phyloP scores from a whole-genome alignment of 2,113 vertebrate genomes.

The Cyprinodon brontotheroides region DNA sequence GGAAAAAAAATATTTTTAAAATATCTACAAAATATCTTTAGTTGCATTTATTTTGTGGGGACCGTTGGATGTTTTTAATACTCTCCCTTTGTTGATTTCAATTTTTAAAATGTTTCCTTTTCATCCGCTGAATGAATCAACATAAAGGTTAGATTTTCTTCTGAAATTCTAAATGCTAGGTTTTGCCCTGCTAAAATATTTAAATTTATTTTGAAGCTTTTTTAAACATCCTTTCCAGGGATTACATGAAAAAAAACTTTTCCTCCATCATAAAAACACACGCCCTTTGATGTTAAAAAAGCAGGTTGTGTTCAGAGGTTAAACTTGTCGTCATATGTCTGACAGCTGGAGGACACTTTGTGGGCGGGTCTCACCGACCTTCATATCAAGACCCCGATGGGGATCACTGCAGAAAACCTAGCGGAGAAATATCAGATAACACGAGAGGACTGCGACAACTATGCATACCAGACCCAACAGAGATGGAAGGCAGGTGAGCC shows the following conservation, averaged over 20 bases:
- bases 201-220: background rate
- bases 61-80: background rate
- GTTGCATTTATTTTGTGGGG: background rate
- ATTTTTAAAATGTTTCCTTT: background rate
- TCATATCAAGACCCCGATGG: conserved; percentile 90
- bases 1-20: no score
- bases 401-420: conserved; percentile 93
- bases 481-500: conserved; percentile 91
- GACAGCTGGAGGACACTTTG: conserved; percentile 90
- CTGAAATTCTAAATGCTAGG: background rate
- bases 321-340: background rate
- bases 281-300: background rate
- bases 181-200: background rate
- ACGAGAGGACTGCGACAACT: conserved; percentile 89
- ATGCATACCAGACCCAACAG: conserved; percentile 88
- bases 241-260: background rate
- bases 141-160: background rate
- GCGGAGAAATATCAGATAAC: conserved; percentile 88
- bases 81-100: background rate
- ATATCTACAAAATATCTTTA: background rate
- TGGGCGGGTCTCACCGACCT: conserved; percentile 89
- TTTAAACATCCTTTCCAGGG: background rate
- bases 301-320: background rate
- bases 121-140: background rate
- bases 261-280: background rate